Percentiles rank a stretch among this genome's conserved stretches.
These are phyloP conservation scores for Martes martes DNA, from an alignment of 2,113 vertebrate genomes.

Conservation along the genomic window DNA sequence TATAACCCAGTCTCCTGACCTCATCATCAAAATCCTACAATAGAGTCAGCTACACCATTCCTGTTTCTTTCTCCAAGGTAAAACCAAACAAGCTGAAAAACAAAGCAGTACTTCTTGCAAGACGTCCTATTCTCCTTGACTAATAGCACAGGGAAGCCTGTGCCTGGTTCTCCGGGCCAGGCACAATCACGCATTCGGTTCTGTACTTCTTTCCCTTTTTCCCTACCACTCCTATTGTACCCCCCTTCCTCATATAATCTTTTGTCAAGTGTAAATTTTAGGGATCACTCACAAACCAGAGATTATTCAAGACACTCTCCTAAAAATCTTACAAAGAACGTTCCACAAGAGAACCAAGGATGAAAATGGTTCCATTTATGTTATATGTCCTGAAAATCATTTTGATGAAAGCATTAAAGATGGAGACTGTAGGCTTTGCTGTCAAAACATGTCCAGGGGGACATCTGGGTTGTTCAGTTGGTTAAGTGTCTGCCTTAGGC, in stretches of 20 bases:
- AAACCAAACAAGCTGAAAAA: background rate
- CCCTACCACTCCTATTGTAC: background rate
- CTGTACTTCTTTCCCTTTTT: background rate
- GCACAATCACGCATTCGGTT: background rate
- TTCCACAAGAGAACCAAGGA: background rate
- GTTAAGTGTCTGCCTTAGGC: background rate
- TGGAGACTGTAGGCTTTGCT: background rate
- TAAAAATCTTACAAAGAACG: background rate
- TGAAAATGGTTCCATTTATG: background rate
- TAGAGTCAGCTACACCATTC: background rate
- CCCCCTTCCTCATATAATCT: background rate
- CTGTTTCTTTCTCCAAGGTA: slow-evolving; percentile 2
- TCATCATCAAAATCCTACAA: background rate
- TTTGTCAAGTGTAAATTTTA: background rate
- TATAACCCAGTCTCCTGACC: background rate
- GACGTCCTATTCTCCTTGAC: background rate
- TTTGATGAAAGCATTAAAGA: background rate
- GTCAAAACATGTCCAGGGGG: background rate
- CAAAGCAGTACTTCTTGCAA: background rate
- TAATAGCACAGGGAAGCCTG: background rate
- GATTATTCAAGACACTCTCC: background rate
- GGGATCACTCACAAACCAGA: background rate
- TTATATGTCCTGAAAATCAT: background rate
- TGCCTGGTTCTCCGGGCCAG: background rate
- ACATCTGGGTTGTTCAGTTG: background rate